A percentile compares a stretch with the other conserved stretches of the same genome.
Evolutionary conservation across 2,113 vertebrate genomes (phyloP).

Genomic region (Brachyhypopomus gauderio): DNA sequence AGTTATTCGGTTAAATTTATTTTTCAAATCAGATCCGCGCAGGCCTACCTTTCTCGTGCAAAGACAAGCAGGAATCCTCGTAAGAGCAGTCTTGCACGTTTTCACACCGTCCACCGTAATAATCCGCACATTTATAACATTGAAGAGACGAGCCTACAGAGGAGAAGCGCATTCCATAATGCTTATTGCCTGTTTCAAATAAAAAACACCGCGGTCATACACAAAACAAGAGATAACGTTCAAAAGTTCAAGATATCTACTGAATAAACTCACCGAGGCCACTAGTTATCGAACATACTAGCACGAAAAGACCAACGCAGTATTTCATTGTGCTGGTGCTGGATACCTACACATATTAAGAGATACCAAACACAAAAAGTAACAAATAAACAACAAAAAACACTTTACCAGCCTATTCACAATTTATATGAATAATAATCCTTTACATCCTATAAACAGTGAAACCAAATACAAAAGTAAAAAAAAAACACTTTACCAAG

Average conservation of each 20-base stretch:
- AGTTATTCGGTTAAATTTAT: background rate
- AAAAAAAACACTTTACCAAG: too few species aligned
- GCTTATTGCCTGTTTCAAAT: constrained; percentile 47
- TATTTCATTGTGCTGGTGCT: constrained; percentile 58
- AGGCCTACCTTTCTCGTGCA: constrained; percentile 70
- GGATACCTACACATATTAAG: background rate
- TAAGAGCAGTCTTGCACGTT: constrained; percentile 71
- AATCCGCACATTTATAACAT: constrained; percentile 73
- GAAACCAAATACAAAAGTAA: too few species aligned
- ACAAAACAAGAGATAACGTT: constrained; percentile 8
- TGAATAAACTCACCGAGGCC: constrained; percentile 59
- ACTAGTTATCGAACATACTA: constrained; percentile 56
- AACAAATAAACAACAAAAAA: background rate
- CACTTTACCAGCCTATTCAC: background rate
- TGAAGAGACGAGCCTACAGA: constrained; percentile 64
- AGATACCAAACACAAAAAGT: background rate
- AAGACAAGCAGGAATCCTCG: constrained; percentile 74
- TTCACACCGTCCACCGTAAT: constrained; percentile 67
- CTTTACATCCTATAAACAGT: too few species aligned
- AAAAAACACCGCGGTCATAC: constrained; percentile 33
- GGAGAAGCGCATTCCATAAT: constrained; percentile 47
- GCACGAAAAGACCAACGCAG: constrained; percentile 56
- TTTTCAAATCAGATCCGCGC: background rate
- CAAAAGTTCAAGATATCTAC: background rate
- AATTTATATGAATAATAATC: background rate